Evolutionary conservation across 2,888 invertebrate genomes (phyloP).

Genomic region (Cancer borealis): DNA sequence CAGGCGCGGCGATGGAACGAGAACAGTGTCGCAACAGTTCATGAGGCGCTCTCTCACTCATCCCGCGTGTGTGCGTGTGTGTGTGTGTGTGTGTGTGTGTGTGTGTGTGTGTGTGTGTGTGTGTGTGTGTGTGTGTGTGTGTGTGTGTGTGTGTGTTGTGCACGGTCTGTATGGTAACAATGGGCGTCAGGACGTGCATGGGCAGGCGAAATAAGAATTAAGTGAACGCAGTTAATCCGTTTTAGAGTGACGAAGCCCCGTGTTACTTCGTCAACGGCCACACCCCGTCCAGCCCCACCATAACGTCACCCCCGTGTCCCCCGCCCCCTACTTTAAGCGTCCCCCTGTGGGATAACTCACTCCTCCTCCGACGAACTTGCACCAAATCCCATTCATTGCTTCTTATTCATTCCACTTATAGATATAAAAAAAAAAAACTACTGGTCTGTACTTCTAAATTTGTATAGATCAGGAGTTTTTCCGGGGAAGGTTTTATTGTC

Average conservation of each 20-base stretch:
- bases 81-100: background rate
- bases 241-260: constrained; percentile 17
- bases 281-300: background rate
- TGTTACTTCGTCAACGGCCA: background rate
- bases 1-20: constrained; percentile 20
- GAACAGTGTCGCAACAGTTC: constrained; percentile 6
- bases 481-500: too few species aligned
- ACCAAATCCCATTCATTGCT: background rate
- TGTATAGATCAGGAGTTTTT: background rate
- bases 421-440: background rate
- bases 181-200: constrained; percentile 24
- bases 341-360: constrained; percentile 2
- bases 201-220: background rate
- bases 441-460: background rate
- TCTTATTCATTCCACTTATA: background rate
- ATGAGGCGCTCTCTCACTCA: background rate
- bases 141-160: constrained; percentile 17
- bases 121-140: constrained; percentile 37
- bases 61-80: constrained; percentile 31
- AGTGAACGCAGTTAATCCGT: constrained; percentile 4
- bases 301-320: background rate
- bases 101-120: constrained; percentile 35
- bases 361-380: background rate
- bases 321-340: background rate
- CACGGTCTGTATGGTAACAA: background rate